A percentile compares a stretch with the other conserved stretches of the same genome.
phyloP scores from a whole-genome alignment of 2,113 vertebrate genomes.

The Platycercus adscitus region DNA sequence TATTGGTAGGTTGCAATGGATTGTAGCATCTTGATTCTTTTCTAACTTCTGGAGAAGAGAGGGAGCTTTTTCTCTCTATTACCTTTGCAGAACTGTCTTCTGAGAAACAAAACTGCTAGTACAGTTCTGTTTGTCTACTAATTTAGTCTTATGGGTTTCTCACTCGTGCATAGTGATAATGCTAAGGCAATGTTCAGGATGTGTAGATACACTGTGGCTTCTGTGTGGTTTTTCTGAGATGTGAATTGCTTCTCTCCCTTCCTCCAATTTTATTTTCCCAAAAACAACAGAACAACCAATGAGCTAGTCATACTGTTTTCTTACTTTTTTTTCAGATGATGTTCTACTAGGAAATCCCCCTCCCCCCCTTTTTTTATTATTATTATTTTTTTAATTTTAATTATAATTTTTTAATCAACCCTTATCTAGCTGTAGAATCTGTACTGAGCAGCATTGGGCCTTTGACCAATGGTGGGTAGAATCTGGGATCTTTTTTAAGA shows the following conservation, averaged over 20 bases:
- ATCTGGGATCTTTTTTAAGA: not conserved
- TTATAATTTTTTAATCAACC: too few species aligned
- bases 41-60: not conserved
- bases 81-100: not conserved
- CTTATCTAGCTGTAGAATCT: not conserved
- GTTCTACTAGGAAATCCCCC: not conserved
- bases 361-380: not conserved
- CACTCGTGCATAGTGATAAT: not conserved
- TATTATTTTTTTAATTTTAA: too few species aligned
- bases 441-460: fast-evolving
- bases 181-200: fast-evolving
- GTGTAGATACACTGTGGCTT: not conserved
- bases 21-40: not conserved
- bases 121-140: not conserved
- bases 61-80: not conserved
- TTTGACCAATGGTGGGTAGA: not conserved
- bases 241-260: not conserved
- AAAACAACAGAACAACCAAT: not conserved
- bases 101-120: not conserved
- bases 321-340: not conserved
- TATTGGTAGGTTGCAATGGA: not conserved
- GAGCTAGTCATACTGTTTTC: not conserved
- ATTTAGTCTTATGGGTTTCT: not conserved
- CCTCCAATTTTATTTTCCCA: not conserved
- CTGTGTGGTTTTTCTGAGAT: not conserved